Conservation (phyloP, 2,797 vertebrate genomes). For the Cyprinella venusta region DNA sequence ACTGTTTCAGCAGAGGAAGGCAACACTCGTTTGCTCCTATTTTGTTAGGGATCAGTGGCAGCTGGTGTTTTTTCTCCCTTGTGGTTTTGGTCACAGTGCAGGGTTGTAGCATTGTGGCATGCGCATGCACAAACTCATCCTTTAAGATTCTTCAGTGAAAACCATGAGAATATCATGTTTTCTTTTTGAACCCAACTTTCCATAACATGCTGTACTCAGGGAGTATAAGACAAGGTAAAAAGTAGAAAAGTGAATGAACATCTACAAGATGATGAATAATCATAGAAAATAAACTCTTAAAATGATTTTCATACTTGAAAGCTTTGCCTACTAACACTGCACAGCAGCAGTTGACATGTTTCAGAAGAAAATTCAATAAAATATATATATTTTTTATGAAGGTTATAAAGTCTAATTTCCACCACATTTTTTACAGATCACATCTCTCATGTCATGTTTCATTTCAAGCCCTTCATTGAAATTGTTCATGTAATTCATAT, state of each 20-base stretch:
- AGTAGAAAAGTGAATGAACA: slow-evolving; percentile 14
- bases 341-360: background rate
- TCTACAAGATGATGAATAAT: slow-evolving; percentile 20
- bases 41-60: slow-evolving; percentile 23
- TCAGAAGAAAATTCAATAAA: background rate
- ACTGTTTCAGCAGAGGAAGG: slow-evolving; percentile 12
- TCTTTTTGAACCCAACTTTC: slow-evolving; percentile 45
- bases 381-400: background rate
- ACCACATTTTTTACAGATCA: background rate
- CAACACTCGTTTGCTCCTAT: slow-evolving; percentile 24
- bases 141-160: slow-evolving; percentile 6
- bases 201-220: slow-evolving; percentile 36
- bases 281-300: background rate
- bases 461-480: background rate
- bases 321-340: background rate
- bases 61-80: slow-evolving; percentile 21
- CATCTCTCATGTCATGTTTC: background rate
- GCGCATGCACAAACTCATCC: slow-evolving; percentile 15
- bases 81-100: slow-evolving; percentile 50
- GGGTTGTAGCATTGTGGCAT: slow-evolving; percentile 45
- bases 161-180: slow-evolving; percentile 41
- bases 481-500: background rate
- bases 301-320: background rate
- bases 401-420: background rate
- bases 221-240: slow-evolving; percentile 22